Evolutionary conservation across 2,888 invertebrate genomes (phyloP), one percentile per base, ranked within the genome.

Genomic region (Orthosia cruda): DNA sequence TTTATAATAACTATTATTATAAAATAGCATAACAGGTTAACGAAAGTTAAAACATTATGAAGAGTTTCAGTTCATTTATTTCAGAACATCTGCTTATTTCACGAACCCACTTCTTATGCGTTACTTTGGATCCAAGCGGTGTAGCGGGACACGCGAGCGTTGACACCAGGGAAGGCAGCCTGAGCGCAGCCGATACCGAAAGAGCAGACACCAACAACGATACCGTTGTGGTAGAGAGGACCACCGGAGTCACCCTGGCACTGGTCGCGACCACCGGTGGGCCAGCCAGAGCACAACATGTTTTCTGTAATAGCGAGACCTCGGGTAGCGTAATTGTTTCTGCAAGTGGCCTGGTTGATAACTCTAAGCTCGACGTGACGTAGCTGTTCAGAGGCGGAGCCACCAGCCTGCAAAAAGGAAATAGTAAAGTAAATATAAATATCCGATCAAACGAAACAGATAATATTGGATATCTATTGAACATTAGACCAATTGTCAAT

Each of bases 241-340:
- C 94, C 92, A 4, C 94, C 94, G 18, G 91, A 91, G 81, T 94
- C 94, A 62, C 89, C 91, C 69, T 87, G 87, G 87, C 93, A 93
- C 75, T 91, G 90, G 77, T 90, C 91, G 23, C 92, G 90, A 52
- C 92, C 92, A 4, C 91, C 92, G 4, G 87, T 84, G 4, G 91
- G 73, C 89, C 90, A 90, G 15, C 93, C 93, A 11, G 91, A 87
- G 83, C 93, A 93, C 80, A 93, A 18, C 93, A 93, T 93, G 81
- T 92, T 93, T 71, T 84, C 89, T n/a, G 89, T 93, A 40, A 93
- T 68, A 4, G 71, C 11, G 3, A 69, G 65, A 23, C 89, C 87
- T 4, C 81, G 58, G 50, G 12, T 67, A 50, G 79, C 84, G 62
- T 92, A 93, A 49, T 89, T 89, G 16, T 64, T 66, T 58, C 77